phyloP scores from a whole-genome alignment of 2,113 vertebrate species.

The Pholis gunnellus region DNA sequence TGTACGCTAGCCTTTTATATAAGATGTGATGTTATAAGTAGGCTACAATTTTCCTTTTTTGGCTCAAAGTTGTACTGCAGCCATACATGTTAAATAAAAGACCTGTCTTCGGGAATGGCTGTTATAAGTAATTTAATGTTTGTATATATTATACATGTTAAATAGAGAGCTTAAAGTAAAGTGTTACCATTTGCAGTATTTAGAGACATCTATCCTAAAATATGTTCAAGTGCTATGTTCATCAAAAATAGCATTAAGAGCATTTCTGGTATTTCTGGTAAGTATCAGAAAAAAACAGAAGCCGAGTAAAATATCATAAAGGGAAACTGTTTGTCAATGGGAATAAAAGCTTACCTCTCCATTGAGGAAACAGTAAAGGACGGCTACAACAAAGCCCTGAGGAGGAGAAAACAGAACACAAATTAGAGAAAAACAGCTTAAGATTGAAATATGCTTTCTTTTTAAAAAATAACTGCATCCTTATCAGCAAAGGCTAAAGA shows the following conservation, averaged over 20 bases:
- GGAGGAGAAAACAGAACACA: slow-evolving; percentile 21
- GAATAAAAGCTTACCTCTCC: slow-evolving; percentile 90
- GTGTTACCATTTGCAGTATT: neutral
- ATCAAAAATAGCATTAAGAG: neutral
- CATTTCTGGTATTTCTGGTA: neutral
- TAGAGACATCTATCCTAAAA: neutral
- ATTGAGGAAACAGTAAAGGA: slow-evolving; percentile 98
- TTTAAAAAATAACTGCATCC: neutral
- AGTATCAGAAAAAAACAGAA: neutral
- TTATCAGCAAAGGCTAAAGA: neutral
- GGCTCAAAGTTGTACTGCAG: neutral
- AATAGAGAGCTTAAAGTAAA: neutral
- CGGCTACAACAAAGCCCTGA: slow-evolving; percentile 97
- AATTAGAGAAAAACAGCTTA: neutral
- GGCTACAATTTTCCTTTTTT: neutral
- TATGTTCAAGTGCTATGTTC: neutral
- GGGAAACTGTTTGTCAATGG: neutral
- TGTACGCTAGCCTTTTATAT: neutral
- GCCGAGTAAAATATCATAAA: neutral
- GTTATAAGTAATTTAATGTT: neutral
- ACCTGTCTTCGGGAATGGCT: neutral
- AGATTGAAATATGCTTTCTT: neutral
- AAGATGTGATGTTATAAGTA: neutral
- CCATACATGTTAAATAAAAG: neutral
- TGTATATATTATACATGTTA: neutral